Conservation (phyloP, 1,140 invertebrate species). For the Eueides isabella region DNA sequence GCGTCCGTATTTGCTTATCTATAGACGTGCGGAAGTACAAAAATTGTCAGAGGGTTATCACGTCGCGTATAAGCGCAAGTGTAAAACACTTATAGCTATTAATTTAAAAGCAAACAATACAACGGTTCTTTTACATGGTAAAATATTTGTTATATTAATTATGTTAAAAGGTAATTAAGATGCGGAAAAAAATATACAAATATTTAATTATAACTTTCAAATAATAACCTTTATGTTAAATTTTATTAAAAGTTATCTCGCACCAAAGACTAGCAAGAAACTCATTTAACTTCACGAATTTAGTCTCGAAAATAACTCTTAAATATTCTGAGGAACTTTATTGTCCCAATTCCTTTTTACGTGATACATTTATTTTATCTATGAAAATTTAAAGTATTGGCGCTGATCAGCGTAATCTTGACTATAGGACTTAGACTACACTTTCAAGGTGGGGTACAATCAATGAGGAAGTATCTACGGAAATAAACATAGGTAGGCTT, state of each 20-base stretch:
- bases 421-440: neutral
- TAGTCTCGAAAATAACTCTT: constrained; percentile 65
- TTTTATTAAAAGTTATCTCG: constrained; percentile 64
- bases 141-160: too few relatives aligned
- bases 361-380: constrained; percentile 75
- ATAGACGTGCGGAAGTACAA: constrained; percentile 79
- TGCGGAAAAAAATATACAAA: neutral
- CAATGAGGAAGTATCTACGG: constrained; percentile 61
- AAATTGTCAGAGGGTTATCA: constrained; percentile 68
- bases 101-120: constrained; percentile 29
- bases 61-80: constrained; percentile 21
- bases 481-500: constrained; percentile 69
- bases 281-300: constrained; percentile 77
- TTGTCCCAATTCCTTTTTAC: constrained; percentile 67
- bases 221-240: neutral
- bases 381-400: constrained; percentile 64
- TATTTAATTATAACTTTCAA: neutral
- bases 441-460: constrained; percentile 58
- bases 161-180: neutral
- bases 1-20: constrained; percentile 81
- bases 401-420: constrained; percentile 36
- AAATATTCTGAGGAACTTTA: constrained; percentile 63
- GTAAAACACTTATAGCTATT: constrained; percentile 51
- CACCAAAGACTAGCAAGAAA: constrained; percentile 68
- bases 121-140: neutral